Evolutionary conservation across 2,797 vertebrate species (phyloP).

Genomic region (Anguilla anguilla): DNA sequence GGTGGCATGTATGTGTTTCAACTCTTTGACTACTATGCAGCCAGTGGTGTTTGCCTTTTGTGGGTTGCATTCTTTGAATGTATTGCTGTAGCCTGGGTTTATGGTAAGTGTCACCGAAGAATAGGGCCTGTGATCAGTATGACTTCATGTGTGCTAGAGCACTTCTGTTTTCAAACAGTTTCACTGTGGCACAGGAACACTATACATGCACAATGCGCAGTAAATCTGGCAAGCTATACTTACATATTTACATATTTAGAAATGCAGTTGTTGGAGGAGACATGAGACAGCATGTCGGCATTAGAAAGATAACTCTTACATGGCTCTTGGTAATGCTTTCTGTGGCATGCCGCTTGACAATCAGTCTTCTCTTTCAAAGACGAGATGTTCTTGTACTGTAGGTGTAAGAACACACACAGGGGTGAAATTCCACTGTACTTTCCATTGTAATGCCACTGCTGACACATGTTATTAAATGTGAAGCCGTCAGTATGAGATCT

Average conservation of each 20-base stretch:
- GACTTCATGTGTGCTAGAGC: not conserved
- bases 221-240: no score
- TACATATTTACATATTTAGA: not conserved
- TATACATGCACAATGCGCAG: not conserved
- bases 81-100: slow-evolving; percentile 99
- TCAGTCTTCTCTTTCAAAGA: not conserved
- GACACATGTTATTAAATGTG: not conserved
- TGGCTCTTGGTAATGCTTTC: not conserved
- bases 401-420: no score
- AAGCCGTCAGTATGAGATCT: slow-evolving; percentile 18
- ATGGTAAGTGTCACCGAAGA: slow-evolving; percentile 82
- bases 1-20: slow-evolving; percentile 99
- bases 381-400: not conserved
- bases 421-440: not conserved
- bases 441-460: not conserved
- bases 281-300: not conserved
- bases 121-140: not conserved
- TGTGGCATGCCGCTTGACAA: not conserved
- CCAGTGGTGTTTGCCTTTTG: slow-evolving; percentile 99
- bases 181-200: not conserved
- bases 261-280: not conserved
- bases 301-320: not conserved
- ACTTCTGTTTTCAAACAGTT: not conserved
- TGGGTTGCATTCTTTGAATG: slow-evolving; percentile 99
- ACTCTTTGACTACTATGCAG: slow-evolving; percentile 99